Percentiles rank a stretch among this genome's conserved stretches.
phyloP scores from a whole-genome alignment of 1,140 invertebrate genomes.

The Hyphantria cunea region DNA sequence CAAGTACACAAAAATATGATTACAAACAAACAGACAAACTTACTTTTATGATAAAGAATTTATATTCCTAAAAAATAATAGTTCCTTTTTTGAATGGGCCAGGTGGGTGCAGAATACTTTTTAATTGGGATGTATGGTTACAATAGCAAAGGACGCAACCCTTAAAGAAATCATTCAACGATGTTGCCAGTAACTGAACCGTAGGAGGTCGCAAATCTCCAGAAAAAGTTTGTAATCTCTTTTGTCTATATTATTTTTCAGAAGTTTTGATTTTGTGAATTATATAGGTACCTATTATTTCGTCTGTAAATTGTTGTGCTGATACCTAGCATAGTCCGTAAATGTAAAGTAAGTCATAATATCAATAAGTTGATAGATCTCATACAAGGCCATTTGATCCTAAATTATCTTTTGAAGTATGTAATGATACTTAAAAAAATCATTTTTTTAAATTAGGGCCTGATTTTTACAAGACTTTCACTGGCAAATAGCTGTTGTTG shows the following conservation, averaged over 20 bases:
- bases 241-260: not conserved
- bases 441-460: too few relatives aligned
- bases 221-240: not conserved
- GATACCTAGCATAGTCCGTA: too few relatives aligned
- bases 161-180: constrained; percentile 16
- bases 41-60: not conserved
- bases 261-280: not conserved
- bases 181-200: constrained; percentile 4
- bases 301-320: not conserved
- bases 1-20: not conserved
- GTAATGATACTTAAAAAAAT: too few relatives aligned
- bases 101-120: constrained; percentile 26
- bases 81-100: constrained; percentile 11
- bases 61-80: not conserved
- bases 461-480: too few relatives aligned
- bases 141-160: constrained; percentile 13
- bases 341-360: too few relatives aligned
- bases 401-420: too few relatives aligned
- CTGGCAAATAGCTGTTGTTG: too few relatives aligned
- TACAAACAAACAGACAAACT: constrained; percentile 1
- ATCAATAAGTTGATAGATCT: too few relatives aligned
- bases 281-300: too few relatives aligned
- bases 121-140: constrained; percentile 23
- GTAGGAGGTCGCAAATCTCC: constrained; percentile 10
- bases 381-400: too few relatives aligned